Percentiles rank a stretch among this genome's conserved stretches.
Conservation (phyloP, 1,140 invertebrate genomes). For the Proctacanthus coquilletti region DNA sequence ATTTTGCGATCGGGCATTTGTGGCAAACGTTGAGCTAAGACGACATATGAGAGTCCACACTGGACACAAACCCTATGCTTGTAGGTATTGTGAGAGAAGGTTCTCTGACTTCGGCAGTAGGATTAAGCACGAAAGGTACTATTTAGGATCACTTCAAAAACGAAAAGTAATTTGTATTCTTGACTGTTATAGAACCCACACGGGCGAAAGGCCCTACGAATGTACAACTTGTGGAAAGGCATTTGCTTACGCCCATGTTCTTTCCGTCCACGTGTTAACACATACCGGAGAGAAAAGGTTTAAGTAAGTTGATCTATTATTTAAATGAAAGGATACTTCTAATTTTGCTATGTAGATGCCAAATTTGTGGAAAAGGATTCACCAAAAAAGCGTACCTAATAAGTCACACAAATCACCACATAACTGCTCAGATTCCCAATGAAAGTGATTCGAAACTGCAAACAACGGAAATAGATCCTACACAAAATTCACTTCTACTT, state of each 20-base stretch:
- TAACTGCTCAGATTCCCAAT: too few species aligned
- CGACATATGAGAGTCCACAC: conserved; percentile 28
- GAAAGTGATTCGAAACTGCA: too few species aligned
- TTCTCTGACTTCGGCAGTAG: conserved; percentile 47
- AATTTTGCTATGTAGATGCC: conserved; percentile 13
- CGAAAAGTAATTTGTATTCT: background rate
- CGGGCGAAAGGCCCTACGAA: conserved; percentile 56
- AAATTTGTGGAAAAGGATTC: conserved; percentile 24
- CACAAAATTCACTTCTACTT: too few species aligned
- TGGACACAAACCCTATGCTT: conserved; percentile 44
- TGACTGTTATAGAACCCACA: conserved; percentile 54
- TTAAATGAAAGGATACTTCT: background rate
- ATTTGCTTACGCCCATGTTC: conserved; percentile 48
- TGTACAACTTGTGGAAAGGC: conserved; percentile 53
- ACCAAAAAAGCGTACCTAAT: conserved; percentile 24
- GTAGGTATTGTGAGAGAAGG: conserved; percentile 47
- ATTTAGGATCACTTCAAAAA: background rate
- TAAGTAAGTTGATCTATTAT: conserved; percentile 8
- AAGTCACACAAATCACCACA: conserved; percentile 20
- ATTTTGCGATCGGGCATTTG: conserved; percentile 26
- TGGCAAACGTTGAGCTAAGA: conserved; percentile 25
- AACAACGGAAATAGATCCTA: too few species aligned
- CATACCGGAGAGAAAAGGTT: conserved; percentile 50
- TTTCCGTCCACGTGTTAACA: conserved; percentile 41
- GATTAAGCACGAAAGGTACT: conserved; percentile 37